Evolutionary conservation across 1,140 invertebrate species (phyloP), one percentile per base, ranked within the genome.

Genomic region (Cyclargus thomasi): DNA sequence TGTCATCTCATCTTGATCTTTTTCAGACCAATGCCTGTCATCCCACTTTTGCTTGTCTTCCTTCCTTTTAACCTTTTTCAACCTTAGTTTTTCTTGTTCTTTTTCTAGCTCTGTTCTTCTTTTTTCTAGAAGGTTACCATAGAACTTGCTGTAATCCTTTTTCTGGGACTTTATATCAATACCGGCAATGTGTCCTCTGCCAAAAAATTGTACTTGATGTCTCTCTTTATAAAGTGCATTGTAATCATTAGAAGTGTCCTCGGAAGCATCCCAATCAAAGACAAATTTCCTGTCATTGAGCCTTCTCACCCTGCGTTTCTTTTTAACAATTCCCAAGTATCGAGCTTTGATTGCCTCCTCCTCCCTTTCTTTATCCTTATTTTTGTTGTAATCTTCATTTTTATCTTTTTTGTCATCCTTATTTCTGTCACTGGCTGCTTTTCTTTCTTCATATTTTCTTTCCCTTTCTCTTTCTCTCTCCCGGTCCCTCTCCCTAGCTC

Each of bases 31-130:
- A 90, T 99, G 99, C 22, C 99, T 93, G 84, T 99, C 98, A 91
- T 99, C 99, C 96, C 97, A 99, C 82, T 97, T 97, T 83, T 99
- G 97, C 91, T 99, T 99, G 71, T 99, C 98, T 92, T 99, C 98
- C 86, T 97, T 97, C 78, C 96, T 95, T 78, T 97, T 97, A 1
- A 98, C 95, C 90, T 98, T 99, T 80, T 98, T 98, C 62, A 99
- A 89, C 55, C 98, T 93, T 71, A 97, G 94, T 78, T 97, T 97
- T 91, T 99, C 99, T 91, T 99, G 98, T 83, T 98, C 97, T 81
- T 99, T 99, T 86, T 99, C 99, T 14, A 96, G 96, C 79, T 99
- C 97, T 6, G 98, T 99, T 81, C 99, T 92, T 63, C 99, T 92
- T 85, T 97, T 97, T 83, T 99, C 98, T 62, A 99, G 85, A 8